Evolutionary conservation across 2,797 vertebrate species (phyloP), one percentile per base, ranked within the genome.

Genomic region (Hemitrygon akajei): DNA sequence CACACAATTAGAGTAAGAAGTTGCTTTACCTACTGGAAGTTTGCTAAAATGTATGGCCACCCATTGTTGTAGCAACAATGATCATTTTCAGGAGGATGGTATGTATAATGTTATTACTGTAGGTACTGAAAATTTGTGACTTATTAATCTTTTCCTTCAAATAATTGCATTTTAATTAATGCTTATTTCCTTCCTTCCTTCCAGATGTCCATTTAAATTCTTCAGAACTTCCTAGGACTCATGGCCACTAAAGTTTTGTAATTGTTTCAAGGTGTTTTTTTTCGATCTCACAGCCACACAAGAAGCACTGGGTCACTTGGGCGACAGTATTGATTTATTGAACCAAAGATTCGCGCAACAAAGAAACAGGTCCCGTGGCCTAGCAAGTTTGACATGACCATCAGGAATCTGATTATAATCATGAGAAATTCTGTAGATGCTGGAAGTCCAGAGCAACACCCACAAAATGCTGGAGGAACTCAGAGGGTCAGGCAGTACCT

Each of bases 201-300:
- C 82, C 60, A 37, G 86, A 89, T 11, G 60, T 69, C n/a, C 2
- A 22, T 37, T 69, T 60, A 89, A n/a, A n/a, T n/a, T 89, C 10
- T 69, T 69, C n/a, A 34, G n/a, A 89, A 69, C n/a, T 37, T 89
- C 86, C n/a, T 89, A 4, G 63, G 30, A 63, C 10, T 89, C 60
- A 11, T 69, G 16, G 9, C 7, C 18, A 89, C 20, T 69, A 63
- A 89, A 89, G 63, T n/a, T 37, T 89, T 60, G n/a, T 89, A 89
- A 89, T 89, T 89, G 86, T 34, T 69, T 89, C 86, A 89, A 89
- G 86, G 18, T 89, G 86, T 34, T 60, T 69, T n/a, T 34, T 22
- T 89, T 89, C 20, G 60, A 63, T 89, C 86, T 89, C 58, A n/a
- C 16, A 66, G 60, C 60, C 82, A 87, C 58, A 60, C 30, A 7